Base-by-base conservation (phyloP, 1,140 invertebrate genomes). In the Drosophila carrolli region DNA sequence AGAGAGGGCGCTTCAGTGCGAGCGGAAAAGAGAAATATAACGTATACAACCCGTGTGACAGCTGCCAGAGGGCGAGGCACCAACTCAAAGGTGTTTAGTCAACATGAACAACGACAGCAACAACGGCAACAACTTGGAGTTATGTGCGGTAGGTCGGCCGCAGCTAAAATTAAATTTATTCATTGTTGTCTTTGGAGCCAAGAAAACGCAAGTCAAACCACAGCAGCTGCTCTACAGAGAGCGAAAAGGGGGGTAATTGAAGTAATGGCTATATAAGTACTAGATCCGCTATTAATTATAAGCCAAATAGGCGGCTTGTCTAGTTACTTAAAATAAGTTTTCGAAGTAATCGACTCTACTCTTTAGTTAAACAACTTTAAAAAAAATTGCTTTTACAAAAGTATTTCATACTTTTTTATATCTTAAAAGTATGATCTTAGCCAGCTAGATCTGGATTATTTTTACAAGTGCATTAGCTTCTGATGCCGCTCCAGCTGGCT, bases 151-250 rank as follows among this genome's bases (percentile, higher is more conserved):
- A 88, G 82, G 83, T 86, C 79, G 82, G 75, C 53, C 78, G 79
- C 75, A 88, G 79, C 71, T 76, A 86, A 86, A 86, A 86, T 86
- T 86, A 90, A 88, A 88, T 88, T 88, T 88, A 89, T 88, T 89
- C 83, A 88, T 88, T 88, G 83, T 89, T 88, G 83, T 86, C 83
- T 88, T 83, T 83, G 65, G 44, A 73, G 41, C 70, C 70, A 19
- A 56, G 43, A 19, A 51, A 63, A 41, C 70, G 38, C 38, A 73
- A 51, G 51, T 68, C 41, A 59, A 72, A 35, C 58, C 50, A 29
- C 75, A 62, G 65, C 55, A 75, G 78, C 58, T 70, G 72, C 72
- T 74, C 14, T 32, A 32, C 61, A 68, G 65, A 66, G 65, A 40
- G 38, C 48, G 60, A 68, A 68, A 47, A 27, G 16, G 56, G 11